Evolutionary conservation across 2,797 vertebrate species (phyloP), one percentile per base, ranked within the genome.

Genomic region (Myripristis jacobus): DNA sequence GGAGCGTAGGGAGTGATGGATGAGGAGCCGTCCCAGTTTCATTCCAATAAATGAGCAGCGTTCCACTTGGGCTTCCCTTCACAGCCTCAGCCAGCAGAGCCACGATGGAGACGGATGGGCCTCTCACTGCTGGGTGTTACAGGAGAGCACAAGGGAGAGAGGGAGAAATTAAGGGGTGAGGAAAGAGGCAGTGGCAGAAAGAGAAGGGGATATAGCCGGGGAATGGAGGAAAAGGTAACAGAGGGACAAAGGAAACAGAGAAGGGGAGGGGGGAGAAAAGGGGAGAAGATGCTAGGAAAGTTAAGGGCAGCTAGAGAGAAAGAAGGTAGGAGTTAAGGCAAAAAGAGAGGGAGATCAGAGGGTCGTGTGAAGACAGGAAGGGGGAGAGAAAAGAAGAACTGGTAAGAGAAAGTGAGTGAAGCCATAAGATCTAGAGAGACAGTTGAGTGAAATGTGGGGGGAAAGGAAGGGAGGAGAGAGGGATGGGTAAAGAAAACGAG

Each of bases 11-110:
- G 79, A 86, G 83, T 92, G 92, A 94, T 94, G 88, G 86, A 94
- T 93, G 93, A 87, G 88, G 79, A 79, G 73, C 75, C 59, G 61
- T 85, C 81, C 76, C 84, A 83, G 85, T 91, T 91, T 93, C 82
- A 90, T 93, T 92, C 84, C 89, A 92, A 91, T 92, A 93, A 93
- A 93, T 90, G 90, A 93, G 91, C 83, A 53, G 64, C 73, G 89
- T 93, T 93, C 91, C 91, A 92, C 92, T 89, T 89, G 90, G 87
- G 81, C 84, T 91, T 93, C 88, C 89, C 84, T 91, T 88, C 86
- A 87, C 87, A 84, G 78, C 78, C 77, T 27, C 64, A 80, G 82
- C 83, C 62, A 81, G 79, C 55, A 50, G 82, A 84, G 59, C 75
- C 56, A 67, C 65, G 61, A 88, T 86, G 80, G 87, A 93, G 93